Conservation (phyloP, 2,113 vertebrate species). For the Oryzias melastigma region DNA sequence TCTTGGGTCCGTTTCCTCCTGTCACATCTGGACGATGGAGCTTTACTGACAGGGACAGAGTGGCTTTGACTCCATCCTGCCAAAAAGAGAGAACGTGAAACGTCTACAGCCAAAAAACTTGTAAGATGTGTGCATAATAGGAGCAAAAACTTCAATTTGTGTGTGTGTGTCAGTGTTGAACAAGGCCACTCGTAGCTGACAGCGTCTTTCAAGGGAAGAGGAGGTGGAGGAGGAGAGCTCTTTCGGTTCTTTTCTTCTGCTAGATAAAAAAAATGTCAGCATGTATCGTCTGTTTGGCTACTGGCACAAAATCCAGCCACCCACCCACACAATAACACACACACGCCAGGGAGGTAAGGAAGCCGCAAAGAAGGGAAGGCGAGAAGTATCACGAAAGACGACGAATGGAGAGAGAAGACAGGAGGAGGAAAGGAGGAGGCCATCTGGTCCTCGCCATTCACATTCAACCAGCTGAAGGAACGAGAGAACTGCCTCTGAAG, state of each 20-base stretch:
- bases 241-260: conserved; percentile 42
- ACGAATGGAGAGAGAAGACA: conserved; percentile 30
- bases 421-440: conserved; percentile 44
- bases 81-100: conserved; percentile 22
- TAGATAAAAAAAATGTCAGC: conserved; percentile 62
- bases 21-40: conserved; percentile 39
- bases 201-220: conserved; percentile 49
- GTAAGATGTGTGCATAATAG: conserved; percentile 15
- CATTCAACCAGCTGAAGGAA: conserved; percentile 37
- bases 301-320: conserved; percentile 59
- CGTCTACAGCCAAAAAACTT: conserved; percentile 12
- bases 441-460: conserved; percentile 65
- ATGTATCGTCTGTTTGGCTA: conserved; percentile 63
- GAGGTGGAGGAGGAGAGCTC: conserved; percentile 19
- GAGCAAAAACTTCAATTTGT: conserved; percentile 10
- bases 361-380: conserved; percentile 57
- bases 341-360: conserved; percentile 53
- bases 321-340: conserved; percentile 44
- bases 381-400: conserved; percentile 50
- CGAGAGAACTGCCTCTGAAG: conserved; percentile 34
- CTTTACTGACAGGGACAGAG: conserved; percentile 45
- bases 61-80: conserved; percentile 44
- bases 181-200: conserved; percentile 62
- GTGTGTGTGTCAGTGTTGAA: conserved; percentile 24
- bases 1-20: conserved; percentile 49